These are phyloP conservation scores for Pollenia amentaria DNA, from an alignment of 2,888 invertebrate species.

Conservation along the genomic window DNA sequence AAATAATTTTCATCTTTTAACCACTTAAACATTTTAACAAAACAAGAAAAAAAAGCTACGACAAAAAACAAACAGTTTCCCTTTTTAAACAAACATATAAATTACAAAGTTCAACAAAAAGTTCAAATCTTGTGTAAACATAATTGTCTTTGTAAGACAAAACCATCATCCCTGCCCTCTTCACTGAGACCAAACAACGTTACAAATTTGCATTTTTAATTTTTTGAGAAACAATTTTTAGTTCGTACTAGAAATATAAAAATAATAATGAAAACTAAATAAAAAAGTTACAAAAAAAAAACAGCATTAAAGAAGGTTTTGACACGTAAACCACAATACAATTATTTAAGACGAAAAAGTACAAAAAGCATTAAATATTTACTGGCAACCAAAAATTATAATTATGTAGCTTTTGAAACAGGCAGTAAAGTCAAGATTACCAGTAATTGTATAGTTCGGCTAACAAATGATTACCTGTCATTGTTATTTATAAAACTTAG, in stretches of 20 bases:
- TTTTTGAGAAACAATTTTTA: slow-evolving; percentile 6
- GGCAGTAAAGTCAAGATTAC: slow-evolving; percentile 37
- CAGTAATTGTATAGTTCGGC: neutral
- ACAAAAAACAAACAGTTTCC: slow-evolving; percentile 18
- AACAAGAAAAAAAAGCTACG: neutral
- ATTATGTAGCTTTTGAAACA: neutral
- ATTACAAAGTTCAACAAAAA: slow-evolving; percentile 54
- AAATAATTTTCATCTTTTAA: slow-evolving; percentile 23
- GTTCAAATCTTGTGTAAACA: slow-evolving; percentile 66
- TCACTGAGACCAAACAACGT: neutral
- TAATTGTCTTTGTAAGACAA: slow-evolving; percentile 49
- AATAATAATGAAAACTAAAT: slow-evolving; percentile 2
- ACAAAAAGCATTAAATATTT: neutral
- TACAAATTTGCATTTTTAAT: slow-evolving; percentile 41
- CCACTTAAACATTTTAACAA: slow-evolving; percentile 12
- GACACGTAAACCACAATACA: slow-evolving; percentile 44
- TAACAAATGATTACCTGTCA: slow-evolving; percentile 40
- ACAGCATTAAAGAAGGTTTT: slow-evolving; percentile 20
- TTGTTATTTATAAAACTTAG: neutral
- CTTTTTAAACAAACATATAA: slow-evolving; percentile 1
- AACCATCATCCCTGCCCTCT: neutral
- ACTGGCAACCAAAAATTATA: slow-evolving; percentile 5
- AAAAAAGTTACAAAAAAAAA: neutral
- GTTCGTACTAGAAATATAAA: slow-evolving; percentile 27
- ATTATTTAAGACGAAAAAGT: neutral